phyloP scores from a whole-genome alignment of 1,140 invertebrate species.

The Lethrus apterus region DNA sequence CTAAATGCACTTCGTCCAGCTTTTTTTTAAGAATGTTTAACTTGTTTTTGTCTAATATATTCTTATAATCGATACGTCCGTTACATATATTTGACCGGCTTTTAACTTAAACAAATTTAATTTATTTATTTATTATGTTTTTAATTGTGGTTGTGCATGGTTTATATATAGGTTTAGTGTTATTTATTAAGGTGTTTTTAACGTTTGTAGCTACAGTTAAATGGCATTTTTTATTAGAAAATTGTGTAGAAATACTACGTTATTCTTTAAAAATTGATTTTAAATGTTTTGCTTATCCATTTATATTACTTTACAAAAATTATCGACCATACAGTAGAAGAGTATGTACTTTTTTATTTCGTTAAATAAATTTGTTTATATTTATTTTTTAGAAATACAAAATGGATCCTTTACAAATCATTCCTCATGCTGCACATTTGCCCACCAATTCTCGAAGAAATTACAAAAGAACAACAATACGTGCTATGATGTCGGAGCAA shows the following conservation, averaged over 20 bases:
- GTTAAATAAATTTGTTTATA: no score
- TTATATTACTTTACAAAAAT: constrained; percentile 10
- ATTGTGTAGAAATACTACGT: constrained; percentile 3
- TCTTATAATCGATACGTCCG: no score
- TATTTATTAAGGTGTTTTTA: constrained; percentile 2
- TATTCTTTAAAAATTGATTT: constrained; percentile 8
- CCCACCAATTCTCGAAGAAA: constrained; percentile 14
- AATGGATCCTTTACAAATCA: not conserved
- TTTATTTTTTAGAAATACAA: not conserved
- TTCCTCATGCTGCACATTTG: constrained; percentile 1
- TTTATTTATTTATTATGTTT: constrained; percentile 6
- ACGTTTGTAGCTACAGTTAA: not conserved
- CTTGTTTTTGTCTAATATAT: no score
- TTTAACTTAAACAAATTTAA: constrained; percentile 1
- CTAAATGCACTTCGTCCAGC: no score
- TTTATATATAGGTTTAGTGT: constrained; percentile 1
- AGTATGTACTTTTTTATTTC: constrained; percentile 1
- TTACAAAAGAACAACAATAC: constrained; percentile 21
- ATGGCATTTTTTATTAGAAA: constrained; percentile 3
- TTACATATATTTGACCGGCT: no score
- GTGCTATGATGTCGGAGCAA: constrained; percentile 38
- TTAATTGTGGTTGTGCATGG: constrained; percentile 6
- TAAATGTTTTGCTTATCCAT: constrained; percentile 8
- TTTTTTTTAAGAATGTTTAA: no score
- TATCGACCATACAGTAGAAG: constrained; percentile 3